These are phyloP conservation scores for Nomia melanderi DNA, from an alignment of 1,140 invertebrate genomes.

Conservation along the genomic window DNA sequence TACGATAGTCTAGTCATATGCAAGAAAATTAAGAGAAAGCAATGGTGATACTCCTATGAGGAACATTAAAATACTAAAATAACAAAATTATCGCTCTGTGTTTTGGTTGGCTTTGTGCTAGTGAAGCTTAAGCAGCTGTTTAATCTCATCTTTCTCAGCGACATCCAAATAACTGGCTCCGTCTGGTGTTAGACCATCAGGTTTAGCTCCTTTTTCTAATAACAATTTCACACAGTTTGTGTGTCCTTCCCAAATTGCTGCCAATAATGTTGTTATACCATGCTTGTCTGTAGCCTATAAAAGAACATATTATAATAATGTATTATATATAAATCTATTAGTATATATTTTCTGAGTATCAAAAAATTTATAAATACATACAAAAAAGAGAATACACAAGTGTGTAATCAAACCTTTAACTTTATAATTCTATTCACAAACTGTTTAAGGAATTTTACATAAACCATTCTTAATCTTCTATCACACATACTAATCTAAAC, in stretches of 20 bases:
- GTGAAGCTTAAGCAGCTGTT: conserved; percentile 84
- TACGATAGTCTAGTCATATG: conserved; percentile 61
- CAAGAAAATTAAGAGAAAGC: conserved; percentile 75
- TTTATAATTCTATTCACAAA: background rate
- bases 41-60: conserved; percentile 74
- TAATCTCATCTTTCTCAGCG: conserved; percentile 96
- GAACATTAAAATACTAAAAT: conserved; percentile 78
- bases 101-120: conserved; percentile 74
- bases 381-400: too few species aligned
- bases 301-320: conserved; percentile 28
- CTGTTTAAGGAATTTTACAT: background rate
- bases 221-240: conserved; percentile 94
- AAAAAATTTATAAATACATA: too few species aligned
- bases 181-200: conserved; percentile 91
- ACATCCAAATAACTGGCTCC: conserved; percentile 92
- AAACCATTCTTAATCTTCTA: background rate
- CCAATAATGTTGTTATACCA: conserved; percentile 94
- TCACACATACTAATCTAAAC: background rate
- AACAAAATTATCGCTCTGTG: conserved; percentile 74
- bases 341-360: too few species aligned
- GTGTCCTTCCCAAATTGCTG: conserved; percentile 98
- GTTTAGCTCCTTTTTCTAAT: conserved; percentile 92
- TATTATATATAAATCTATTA: background rate
- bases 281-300: conserved; percentile 93
- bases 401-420: background rate